These are phyloP conservation scores for Ginglymostoma cirratum DNA, from an alignment of 2,113 vertebrate species.

Conservation along the genomic window DNA sequence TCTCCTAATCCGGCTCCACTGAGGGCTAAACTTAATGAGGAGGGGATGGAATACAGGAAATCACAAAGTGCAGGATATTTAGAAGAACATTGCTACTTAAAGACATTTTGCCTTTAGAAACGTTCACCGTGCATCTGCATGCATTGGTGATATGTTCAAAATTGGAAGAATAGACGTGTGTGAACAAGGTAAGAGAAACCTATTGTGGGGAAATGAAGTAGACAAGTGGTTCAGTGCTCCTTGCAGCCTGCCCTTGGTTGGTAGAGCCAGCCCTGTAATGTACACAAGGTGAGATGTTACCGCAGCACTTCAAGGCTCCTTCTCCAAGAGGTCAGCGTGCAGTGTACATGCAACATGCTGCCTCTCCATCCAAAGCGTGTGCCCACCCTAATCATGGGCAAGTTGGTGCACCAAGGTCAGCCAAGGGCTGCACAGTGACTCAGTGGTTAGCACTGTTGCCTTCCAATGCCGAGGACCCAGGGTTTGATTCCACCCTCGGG, in stretches of 20 bases:
- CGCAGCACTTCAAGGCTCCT: neutral
- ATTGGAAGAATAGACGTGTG: neutral
- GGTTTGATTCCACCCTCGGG: no score
- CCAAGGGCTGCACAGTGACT: no score
- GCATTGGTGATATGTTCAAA: neutral
- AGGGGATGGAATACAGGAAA: neutral
- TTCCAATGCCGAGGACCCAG: no score
- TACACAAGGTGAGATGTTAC: neutral
- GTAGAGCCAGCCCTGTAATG: no score
- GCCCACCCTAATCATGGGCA: neutral
- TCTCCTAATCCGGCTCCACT: neutral
- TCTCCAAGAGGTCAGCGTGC: neutral
- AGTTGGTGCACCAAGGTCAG: neutral
- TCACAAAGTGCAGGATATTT: neutral
- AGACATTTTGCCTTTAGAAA: neutral
- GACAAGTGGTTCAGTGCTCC: neutral
- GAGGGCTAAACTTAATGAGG: neutral
- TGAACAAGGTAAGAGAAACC: neutral
- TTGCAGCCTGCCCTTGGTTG: neutral
- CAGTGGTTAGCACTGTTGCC: no score
- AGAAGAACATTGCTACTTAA: neutral
- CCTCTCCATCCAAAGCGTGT: neutral
- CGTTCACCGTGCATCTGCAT: neutral
- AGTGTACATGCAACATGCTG: neutral
- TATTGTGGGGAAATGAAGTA: neutral